Evolutionary conservation across 2,888 invertebrate species (phyloP), one percentile per base, ranked within the genome.

Genomic region (Drosophila prostipennis): DNA sequence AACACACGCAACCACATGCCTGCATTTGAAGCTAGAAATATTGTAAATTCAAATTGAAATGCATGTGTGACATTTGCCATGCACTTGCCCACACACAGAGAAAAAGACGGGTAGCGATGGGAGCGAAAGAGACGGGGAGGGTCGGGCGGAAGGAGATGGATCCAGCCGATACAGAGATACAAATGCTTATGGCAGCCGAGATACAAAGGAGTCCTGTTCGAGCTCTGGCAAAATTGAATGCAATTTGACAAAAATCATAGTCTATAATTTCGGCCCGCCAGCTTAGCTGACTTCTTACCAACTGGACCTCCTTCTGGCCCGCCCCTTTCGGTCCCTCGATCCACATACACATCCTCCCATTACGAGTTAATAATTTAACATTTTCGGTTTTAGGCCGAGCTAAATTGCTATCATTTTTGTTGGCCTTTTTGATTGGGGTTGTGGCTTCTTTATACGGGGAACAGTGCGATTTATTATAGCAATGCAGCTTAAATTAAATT

Each of bases 301-400:
- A 60, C 37, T 36, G 45, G 51, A 46, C 69, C n/a, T n/a, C n/a
- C n/a, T n/a, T n/a, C n/a, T n/a, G n/a, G n/a, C n/a, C n/a, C 6
- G 14, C 39, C 14, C 13, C 29, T 13, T 10, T 36, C 11, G 3
- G 23, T 11, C 10, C 37, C 34, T 6, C n/a, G 11, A 11, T 65
- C 23, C 67, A 52, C 67, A 52, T 37, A 64, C 43, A 34, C 53
- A 72, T 60, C 14, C 49, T 43, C 55, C 67, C 58, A 70, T 69
- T 72, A 69, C 53, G 61, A 55, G 74, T 74, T 75, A 76, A 87
- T 87, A 87, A 87, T 80, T 77, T 69, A 80, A 72, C 53, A 76
- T 61, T 78, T 79, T 74, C 19, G 61, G 67, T 49, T 63, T 57
- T 56, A 49, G 67, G 52, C 61, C 59, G 56, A 43, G 53, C 58